Percentiles rank a stretch among this genome's conserved stretches.
Evolutionary conservation across 64 coral and sea anemone species (phyloP).

Genomic region (Acropora yongei): DNA sequence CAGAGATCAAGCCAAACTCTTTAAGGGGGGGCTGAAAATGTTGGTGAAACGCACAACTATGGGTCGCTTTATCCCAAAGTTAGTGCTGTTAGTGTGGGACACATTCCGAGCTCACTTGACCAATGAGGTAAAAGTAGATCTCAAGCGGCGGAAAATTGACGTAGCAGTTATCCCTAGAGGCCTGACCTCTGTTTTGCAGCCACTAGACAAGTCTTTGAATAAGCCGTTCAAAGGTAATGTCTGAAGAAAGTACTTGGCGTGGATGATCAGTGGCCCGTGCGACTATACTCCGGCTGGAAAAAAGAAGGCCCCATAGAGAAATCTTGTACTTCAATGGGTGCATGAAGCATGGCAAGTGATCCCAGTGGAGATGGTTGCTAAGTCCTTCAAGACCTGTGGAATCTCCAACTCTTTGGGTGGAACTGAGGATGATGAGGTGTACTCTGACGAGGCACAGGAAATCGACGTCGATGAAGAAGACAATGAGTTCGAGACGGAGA

Average conservation of each 20-base stretch:
- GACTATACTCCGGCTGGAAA: too few species aligned
- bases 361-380: not conserved
- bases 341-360: too few species aligned
- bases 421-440: conserved; percentile 20
- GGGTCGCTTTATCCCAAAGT: conserved; percentile 33
- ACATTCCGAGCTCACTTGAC: not conserved
- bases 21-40: conserved; percentile 32
- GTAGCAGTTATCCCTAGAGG: not conserved
- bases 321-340: too few species aligned
- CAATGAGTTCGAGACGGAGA: too few species aligned
- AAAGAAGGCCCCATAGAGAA: too few species aligned
- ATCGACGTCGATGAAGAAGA: too few species aligned
- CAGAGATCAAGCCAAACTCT: conserved; percentile 43
- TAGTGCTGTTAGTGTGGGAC: not conserved
- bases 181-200: too few species aligned
- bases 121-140: not conserved
- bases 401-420: conserved; percentile 42
- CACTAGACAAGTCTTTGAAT: not conserved
- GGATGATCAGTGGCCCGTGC: too few species aligned
- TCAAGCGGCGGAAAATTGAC: not conserved
- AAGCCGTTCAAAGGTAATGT: too few species aligned
- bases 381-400: conserved; percentile 23
- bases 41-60: conserved; percentile 18
- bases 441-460: not conserved
- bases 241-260: not conserved